Percentiles rank a stretch among this genome's conserved stretches.
These are phyloP conservation scores for Idaea straminata DNA, from an alignment of 2,888 invertebrate genomes.

Conservation along the genomic window DNA sequence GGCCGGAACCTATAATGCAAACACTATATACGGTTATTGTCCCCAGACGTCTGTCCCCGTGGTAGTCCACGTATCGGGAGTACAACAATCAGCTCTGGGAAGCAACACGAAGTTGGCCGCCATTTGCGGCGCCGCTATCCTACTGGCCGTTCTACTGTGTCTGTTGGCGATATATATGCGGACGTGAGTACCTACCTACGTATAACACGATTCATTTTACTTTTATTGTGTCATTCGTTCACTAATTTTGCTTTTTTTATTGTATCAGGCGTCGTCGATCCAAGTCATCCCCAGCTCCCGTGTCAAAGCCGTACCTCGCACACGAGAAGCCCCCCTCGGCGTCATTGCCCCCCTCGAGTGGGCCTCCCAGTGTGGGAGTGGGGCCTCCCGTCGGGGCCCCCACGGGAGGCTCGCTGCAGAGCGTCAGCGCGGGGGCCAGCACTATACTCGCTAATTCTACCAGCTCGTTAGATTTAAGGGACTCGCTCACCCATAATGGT, in stretches of 20 bases:
- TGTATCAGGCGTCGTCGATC: slow-evolving; percentile 36
- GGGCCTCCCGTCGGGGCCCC: slow-evolving; percentile 20
- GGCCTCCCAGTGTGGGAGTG: slow-evolving; percentile 11
- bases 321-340: slow-evolving; percentile 37
- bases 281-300: slow-evolving; percentile 40
- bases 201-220: not conserved
- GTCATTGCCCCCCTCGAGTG: slow-evolving; percentile 14
- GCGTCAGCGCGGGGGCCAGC: slow-evolving; percentile 79
- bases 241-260: not conserved
- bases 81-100: slow-evolving; percentile 56
- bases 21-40: not conserved
- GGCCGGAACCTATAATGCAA: not conserved
- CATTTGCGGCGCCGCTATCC: slow-evolving; percentile 85
- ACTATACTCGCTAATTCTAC: slow-evolving; percentile 80
- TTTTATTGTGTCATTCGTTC: not conserved
- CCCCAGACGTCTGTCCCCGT: slow-evolving; percentile 83
- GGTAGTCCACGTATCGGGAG: slow-evolving; percentile 81
- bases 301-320: slow-evolving; percentile 37
- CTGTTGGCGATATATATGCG: slow-evolving; percentile 82
- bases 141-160: slow-evolving; percentile 43
- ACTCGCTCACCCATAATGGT: slow-evolving; percentile 20
- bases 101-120: slow-evolving; percentile 78
- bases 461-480: slow-evolving; percentile 60
- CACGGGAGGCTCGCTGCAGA: slow-evolving; percentile 71
- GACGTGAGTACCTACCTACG: slow-evolving; percentile 75